Evolutionary conservation across 2,888 invertebrate species (phyloP).

Genomic region (Ormyrus nitidulus): DNA sequence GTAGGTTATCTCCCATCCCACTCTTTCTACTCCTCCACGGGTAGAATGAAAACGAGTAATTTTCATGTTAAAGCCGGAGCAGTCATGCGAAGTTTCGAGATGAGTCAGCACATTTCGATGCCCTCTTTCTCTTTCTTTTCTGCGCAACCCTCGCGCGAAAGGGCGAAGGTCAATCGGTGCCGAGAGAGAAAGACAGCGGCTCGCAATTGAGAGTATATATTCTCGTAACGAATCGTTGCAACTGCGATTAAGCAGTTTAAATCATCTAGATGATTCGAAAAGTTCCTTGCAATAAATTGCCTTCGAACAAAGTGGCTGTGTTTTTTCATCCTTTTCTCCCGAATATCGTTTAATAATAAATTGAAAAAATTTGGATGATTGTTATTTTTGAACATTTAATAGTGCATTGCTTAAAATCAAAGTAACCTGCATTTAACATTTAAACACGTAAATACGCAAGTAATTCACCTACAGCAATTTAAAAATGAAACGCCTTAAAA

Average conservation of each 20-base stretch:
- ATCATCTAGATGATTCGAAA: conserved; percentile 40
- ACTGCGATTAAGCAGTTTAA: conserved; percentile 48
- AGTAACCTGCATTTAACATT: too few relatives aligned
- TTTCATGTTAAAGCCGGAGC: conserved; percentile 63
- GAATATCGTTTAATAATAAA: too few relatives aligned
- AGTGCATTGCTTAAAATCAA: too few relatives aligned
- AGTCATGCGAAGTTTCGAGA: conserved; percentile 61
- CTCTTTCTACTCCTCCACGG: conserved; percentile 47
- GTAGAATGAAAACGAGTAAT: conserved; percentile 62
- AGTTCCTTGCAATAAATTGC: conserved; percentile 49
- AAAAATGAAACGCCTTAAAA: too few relatives aligned
- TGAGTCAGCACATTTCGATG: conserved; percentile 52
- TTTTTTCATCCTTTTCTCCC: background rate
- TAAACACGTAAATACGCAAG: too few relatives aligned
- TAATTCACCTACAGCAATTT: too few relatives aligned
- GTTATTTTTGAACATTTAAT: too few relatives aligned
- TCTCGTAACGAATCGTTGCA: conserved; percentile 36
- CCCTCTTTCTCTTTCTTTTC: conserved; percentile 4
- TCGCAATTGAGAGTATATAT: conserved; percentile 32
- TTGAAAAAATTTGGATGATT: too few relatives aligned
- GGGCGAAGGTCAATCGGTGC: conserved; percentile 48
- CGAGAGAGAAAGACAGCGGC: conserved; percentile 1
- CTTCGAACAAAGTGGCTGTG: background rate
- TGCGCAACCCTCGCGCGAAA: conserved; percentile 38
- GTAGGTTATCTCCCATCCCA: conserved; percentile 38